Evolutionary conservation across 2,113 vertebrate species (phyloP), one percentile per base, ranked within the genome.

Genomic region (Danionella cerebrum): DNA sequence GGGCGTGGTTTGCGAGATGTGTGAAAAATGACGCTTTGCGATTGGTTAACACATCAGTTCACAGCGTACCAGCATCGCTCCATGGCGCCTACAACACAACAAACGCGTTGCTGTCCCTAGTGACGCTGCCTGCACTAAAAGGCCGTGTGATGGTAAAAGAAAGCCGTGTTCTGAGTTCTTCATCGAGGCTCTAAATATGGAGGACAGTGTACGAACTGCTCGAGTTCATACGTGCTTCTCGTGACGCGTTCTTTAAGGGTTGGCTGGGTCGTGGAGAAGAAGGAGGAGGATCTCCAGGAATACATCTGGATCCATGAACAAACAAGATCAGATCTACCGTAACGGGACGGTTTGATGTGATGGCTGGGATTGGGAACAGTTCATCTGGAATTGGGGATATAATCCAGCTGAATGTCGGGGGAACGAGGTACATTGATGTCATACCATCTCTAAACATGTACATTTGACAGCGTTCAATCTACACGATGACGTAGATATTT

Each of bases 381-480:
- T 45, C 86, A 51, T 82, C 90, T 2, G 91, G 88, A 42, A 89
- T 90, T 76, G 93, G 92, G 45, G 94, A 97, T 79, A 97, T 97
- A 75, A 91, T 96, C 75, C 93, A 97, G 85, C 80, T 98, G 11
- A 96, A 98, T 77, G 95, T 98, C 69, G 95, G 95, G 13, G 95
- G 95, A 33, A 95, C 92, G 59, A 88, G 94, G 95, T 97, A 80
- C 81, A 84, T 41, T 60, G 45, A 52, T 35, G 63, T 62, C 55
- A 62, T 38, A 27, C 31, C 29, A 6, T 33, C 52, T 65, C 41
- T 14, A 27, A 27, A 24, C 6, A 1, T 16, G 7, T 22, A 52
- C 13, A n/a, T n/a, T n/a, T n/a, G n/a, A n/a, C n/a, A n/a, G n/a
- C n/a, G n/a, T n/a, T n/a, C n/a, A n/a, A n/a, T n/a, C n/a, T n/a